A percentile compares a stretch with the other conserved stretches of the same genome.
Evolutionary conservation across 2,797 vertebrate genomes (phyloP).

Genomic region (Lacerta agilis): DNA sequence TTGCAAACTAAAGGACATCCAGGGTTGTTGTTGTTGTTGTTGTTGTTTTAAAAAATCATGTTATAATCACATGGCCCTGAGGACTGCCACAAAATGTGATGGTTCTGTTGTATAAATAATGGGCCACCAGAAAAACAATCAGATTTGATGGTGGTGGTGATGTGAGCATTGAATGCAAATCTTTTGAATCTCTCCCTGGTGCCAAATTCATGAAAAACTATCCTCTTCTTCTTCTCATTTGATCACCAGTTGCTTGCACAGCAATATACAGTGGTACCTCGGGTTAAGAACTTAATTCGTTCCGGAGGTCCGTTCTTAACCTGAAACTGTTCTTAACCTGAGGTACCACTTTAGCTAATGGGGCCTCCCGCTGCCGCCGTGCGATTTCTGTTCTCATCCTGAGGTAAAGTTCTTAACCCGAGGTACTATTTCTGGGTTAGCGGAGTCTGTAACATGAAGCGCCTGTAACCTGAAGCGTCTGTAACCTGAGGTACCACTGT

Average conservation of each 20-base stretch:
- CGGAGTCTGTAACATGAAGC: too few species aligned
- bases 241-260: background rate
- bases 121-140: background rate
- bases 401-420: too few species aligned
- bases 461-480: too few species aligned
- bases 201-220: background rate
- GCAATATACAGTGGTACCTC: background rate
- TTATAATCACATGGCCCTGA: background rate
- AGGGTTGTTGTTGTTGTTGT: background rate
- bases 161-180: background rate
- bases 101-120: background rate
- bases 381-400: too few species aligned
- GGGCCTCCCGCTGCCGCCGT: too few species aligned
- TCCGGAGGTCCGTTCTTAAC: too few species aligned
- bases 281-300: too few species aligned
- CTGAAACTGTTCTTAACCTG: too few species aligned
- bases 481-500: too few species aligned
- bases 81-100: too few species aligned
- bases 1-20: background rate
- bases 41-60: background rate
- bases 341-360: too few species aligned
- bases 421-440: too few species aligned
- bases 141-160: background rate
- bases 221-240: background rate
- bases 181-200: background rate